A percentile compares a stretch with the other conserved stretches of the same genome.
phyloP scores from a whole-genome alignment of 2,888 invertebrate genomes.

The Zygogramma bicolorata region DNA sequence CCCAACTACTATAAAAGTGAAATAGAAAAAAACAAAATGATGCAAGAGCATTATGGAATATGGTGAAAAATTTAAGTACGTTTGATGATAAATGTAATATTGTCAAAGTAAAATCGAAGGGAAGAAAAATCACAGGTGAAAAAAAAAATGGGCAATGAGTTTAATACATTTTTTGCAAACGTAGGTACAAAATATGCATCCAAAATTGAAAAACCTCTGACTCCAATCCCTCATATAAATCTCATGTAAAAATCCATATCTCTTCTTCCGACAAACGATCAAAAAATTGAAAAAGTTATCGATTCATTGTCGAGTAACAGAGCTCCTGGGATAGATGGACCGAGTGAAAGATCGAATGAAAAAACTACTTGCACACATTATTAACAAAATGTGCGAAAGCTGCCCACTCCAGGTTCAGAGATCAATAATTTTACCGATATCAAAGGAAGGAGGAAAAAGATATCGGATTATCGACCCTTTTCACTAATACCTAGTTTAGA shows the following conservation, averaged over 20 bases:
- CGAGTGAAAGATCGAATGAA: neutral
- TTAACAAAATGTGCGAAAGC: neutral
- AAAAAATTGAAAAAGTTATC: no score
- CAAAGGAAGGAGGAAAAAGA: no score
- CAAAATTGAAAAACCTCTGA: neutral
- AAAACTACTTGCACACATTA: neutral
- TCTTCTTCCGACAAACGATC: no score
- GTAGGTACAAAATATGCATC: neutral
- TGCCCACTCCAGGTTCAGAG: neutral
- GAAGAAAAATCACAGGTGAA: neutral
- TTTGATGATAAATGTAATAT: neutral
- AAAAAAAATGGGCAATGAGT: neutral
- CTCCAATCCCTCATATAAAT: neutral
- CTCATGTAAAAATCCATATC: no score
- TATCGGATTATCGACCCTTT: no score
- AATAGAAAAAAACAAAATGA: neutral
- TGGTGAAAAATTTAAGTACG: neutral
- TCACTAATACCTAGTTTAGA: neutral
- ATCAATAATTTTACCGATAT: neutral
- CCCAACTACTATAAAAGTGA: neutral
- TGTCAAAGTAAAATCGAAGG: neutral
- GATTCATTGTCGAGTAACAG: no score
- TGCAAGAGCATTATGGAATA: no score
- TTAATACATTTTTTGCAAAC: neutral
- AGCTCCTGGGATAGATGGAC: neutral